Evolutionary conservation across 2,888 invertebrate species (phyloP).

Genomic region (Amphipyra tragopoginis): DNA sequence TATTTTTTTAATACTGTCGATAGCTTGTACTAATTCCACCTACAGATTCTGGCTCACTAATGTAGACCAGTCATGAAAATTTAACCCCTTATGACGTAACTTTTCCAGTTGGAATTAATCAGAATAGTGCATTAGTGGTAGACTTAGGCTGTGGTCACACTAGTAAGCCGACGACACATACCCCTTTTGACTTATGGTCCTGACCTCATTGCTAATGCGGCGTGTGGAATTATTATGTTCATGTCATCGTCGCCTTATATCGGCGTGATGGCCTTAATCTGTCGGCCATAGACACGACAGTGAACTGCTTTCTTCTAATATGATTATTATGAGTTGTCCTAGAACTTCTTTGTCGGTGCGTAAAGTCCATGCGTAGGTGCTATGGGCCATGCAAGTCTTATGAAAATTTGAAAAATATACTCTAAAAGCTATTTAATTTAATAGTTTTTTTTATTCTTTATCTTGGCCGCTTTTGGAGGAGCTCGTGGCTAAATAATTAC

Average conservation of each 20-base stretch:
- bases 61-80: constrained; percentile 5
- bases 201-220: constrained; percentile 40
- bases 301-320: constrained; percentile 21
- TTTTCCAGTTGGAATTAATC: neutral
- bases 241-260: constrained; percentile 32
- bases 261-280: constrained; percentile 40
- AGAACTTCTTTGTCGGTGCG: neutral
- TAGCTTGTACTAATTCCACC: no score
- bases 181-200: constrained; percentile 24
- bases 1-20: no score
- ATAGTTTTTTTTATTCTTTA: no score
- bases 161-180: constrained; percentile 14
- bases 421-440: no score
- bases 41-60: no score
- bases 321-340: neutral
- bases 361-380: no score
- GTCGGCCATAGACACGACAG: constrained; percentile 11
- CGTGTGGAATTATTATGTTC: constrained; percentile 24
- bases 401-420: no score
- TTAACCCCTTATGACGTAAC: constrained; percentile 22
- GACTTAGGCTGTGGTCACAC: constrained; percentile 19
- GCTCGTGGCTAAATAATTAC: no score
- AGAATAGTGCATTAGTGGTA: constrained; percentile 24
- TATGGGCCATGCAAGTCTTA: no score
- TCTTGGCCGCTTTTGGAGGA: no score